Percentiles rank a stretch among this genome's conserved stretches.
phyloP scores from a whole-genome alignment of 2,888 invertebrate genomes.

The Orthonevra nobilis region DNA sequence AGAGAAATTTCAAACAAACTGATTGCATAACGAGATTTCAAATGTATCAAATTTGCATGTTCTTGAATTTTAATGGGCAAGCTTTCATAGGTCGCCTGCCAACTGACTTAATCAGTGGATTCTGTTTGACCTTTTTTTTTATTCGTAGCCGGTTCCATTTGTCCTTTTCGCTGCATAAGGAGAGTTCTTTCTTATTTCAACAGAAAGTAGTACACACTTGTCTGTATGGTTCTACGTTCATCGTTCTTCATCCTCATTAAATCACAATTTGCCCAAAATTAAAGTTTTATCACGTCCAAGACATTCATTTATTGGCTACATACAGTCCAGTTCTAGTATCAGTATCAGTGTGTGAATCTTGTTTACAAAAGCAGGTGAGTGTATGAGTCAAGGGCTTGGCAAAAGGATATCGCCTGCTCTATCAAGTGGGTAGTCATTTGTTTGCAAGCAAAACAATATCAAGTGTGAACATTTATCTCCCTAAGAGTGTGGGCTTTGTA shows the following conservation, averaged over 20 bases:
- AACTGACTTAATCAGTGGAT: conserved; percentile 49
- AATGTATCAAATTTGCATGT: conserved; percentile 41
- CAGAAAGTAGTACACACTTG: neutral
- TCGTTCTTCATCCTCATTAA: conserved; percentile 57
- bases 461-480: conserved; percentile 63
- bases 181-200: conserved; percentile 4
- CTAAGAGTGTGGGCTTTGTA: conserved; percentile 24
- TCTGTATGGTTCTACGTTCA: no score
- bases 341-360: neutral
- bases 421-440: conserved; percentile 54
- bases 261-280: conserved; percentile 68
- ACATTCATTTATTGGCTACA: conserved; percentile 51
- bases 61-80: conserved; percentile 36
- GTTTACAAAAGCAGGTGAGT: conserved; percentile 20
- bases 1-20: conserved; percentile 14
- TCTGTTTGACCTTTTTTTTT: conserved; percentile 48
- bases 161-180: conserved; percentile 6
- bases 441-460: conserved; percentile 62
- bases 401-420: conserved; percentile 42
- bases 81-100: neutral
- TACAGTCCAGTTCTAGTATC: conserved; percentile 15
- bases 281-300: conserved; percentile 72
- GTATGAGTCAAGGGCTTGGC: neutral
- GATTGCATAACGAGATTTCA: conserved; percentile 20
- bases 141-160: neutral